Base-by-base conservation (phyloP, 2,888 invertebrate species). In the Sepiola atlantica region DNA sequence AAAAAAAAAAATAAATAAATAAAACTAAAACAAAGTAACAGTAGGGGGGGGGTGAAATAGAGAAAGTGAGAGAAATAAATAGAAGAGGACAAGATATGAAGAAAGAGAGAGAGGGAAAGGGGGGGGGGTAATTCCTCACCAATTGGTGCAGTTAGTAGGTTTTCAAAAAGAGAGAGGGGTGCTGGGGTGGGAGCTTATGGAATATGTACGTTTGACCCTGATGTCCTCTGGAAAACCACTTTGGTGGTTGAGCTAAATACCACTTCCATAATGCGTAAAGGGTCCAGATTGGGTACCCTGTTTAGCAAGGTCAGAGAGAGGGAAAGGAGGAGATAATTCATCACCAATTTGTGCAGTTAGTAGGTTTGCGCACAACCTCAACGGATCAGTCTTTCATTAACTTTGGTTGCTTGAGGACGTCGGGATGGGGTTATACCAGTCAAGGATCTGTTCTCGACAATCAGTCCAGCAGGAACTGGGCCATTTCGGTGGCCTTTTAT, bases 191-290 rank as follows among this genome's bases (percentile, higher is more conserved):
- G n/a, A n/a, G n/a, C 16, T 32, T 77, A n/a, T 77, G n/a, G 77
- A 77, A n/a, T 77, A 77, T 32, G n/a, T n/a, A 77, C n/a, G n/a
- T n/a, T 77, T 77, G 77, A 77, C 77, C 77, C n/a, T 77, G 77
- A 77, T 77, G 77, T n/a, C 32, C n/a, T n/a, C 77, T 77, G 77
- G 77, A 77, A 77, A 77, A 77, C 77, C 77, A 77, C 77, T 77
- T n/a, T 77, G 77, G 77, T 77, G n/a, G 77, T 77, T 77, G 0
- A 21, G n/a, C 77, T 77, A 77, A 77, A 77, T n/a, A n/a, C 77
- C n/a, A 32, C n/a, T 77, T 77, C 77, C 77, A 77, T 77, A 32
- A 32, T n/a, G 6, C 14, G n/a, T 16, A 16, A n/a, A 77, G 77
- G 77, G 77, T 32, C n/a, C 77, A n/a, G 77, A 32, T 32, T 32